Evolutionary conservation across 64 coral and sea anemone species (phyloP).

Genomic region (Platygyra sinensis): DNA sequence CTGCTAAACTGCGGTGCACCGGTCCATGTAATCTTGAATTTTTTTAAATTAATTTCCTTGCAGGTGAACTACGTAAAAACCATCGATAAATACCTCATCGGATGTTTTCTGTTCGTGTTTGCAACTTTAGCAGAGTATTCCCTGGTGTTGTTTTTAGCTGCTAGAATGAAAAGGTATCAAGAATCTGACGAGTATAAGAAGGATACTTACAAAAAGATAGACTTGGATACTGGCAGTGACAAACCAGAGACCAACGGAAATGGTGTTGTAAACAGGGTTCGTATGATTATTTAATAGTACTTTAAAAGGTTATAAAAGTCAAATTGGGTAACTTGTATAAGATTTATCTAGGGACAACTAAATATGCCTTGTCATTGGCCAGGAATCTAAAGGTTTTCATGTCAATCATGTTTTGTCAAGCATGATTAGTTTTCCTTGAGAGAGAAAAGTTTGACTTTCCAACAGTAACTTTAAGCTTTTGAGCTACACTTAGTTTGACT

Average conservation of each 20-base stretch:
- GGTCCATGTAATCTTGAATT: not conserved
- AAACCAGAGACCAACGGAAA: constrained; percentile 16
- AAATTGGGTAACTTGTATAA: too few relatives aligned
- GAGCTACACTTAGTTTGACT: too few relatives aligned
- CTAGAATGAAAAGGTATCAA: constrained; percentile 58
- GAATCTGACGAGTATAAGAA: constrained; percentile 26
- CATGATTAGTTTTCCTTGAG: too few relatives aligned
- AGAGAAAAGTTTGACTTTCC: too few relatives aligned
- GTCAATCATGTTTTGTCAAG: too few relatives aligned
- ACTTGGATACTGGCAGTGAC: not conserved
- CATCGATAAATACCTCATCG: constrained; percentile 95
- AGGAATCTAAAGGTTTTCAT: too few relatives aligned
- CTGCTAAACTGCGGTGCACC: too few relatives aligned
- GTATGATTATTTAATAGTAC: too few relatives aligned
- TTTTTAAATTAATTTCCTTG: not conserved
- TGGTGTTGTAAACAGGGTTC: not conserved
- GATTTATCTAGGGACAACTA: too few relatives aligned
- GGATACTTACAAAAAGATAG: not conserved
- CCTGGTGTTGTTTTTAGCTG: constrained; percentile 70
- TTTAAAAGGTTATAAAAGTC: too few relatives aligned
- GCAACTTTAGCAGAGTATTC: constrained; percentile 90
- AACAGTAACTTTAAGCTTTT: too few relatives aligned
- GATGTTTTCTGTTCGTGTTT: constrained; percentile 97
- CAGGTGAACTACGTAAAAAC: constrained; percentile 99
- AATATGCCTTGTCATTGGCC: too few relatives aligned